Percentiles rank a stretch among this genome's conserved stretches.
phyloP scores from a whole-genome alignment of 92 coral and sea anemone genomes.

The Actinernus sp. region DNA sequence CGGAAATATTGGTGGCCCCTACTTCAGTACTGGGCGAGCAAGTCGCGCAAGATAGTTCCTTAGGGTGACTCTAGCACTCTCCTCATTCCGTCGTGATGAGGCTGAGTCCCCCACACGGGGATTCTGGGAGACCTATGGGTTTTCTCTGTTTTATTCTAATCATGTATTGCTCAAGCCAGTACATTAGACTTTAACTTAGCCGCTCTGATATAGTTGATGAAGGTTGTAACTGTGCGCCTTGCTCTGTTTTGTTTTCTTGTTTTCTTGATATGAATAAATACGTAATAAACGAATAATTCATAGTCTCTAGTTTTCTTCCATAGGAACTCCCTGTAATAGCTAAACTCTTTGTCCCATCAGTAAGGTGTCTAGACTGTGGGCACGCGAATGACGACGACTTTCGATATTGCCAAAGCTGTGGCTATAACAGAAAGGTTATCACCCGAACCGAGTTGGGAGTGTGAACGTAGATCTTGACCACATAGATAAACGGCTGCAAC shows the following conservation, averaged over 20 bases:
- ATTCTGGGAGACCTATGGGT: conserved; percentile 61
- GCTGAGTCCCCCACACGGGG: conserved; percentile 31
- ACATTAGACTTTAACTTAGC: too few relatives aligned
- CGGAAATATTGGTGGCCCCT: conserved; percentile 78
- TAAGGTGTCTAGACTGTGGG: conserved; percentile 46
- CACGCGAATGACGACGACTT: conserved; percentile 68
- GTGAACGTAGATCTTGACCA: conserved; percentile 6
- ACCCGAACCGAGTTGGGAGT: background rate
- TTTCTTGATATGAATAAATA: too few relatives aligned
- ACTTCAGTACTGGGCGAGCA: conserved; percentile 4
- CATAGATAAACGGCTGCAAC: conserved; percentile 35
- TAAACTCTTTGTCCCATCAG: conserved; percentile 28
- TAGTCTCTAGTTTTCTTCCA: background rate
- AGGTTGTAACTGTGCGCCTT: too few relatives aligned
- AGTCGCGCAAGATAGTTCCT: conserved; percentile 20
- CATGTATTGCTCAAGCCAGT: too few relatives aligned
- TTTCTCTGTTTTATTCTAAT: too few relatives aligned
- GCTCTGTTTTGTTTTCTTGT: too few relatives aligned
- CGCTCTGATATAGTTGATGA: too few relatives aligned
- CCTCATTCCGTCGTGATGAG: conserved; percentile 31
- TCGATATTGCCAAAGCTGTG: conserved; percentile 66
- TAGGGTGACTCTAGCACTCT: conserved; percentile 34
- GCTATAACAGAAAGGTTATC: conserved; percentile 34
- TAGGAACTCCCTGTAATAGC: conserved; percentile 47
- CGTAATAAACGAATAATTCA: too few relatives aligned